Conservation (phyloP, 2,888 invertebrate species). For the Harmothoe impar region DNA sequence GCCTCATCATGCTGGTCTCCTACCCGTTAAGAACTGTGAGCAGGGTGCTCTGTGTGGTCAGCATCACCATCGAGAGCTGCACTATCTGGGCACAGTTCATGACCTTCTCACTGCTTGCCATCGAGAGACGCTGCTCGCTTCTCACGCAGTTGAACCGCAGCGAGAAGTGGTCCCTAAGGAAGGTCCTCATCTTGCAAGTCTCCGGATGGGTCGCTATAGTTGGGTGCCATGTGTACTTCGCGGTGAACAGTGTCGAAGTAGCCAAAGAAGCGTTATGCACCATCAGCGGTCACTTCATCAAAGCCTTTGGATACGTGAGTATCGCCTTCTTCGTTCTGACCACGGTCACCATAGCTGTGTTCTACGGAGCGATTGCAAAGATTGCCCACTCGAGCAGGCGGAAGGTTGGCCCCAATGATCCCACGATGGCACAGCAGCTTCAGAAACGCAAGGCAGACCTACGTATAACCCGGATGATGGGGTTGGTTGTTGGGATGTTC, state of each 20-base stretch:
- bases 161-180: neutral
- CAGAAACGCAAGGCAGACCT: neutral
- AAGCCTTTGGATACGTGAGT: neutral
- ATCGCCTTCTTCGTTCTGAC: neutral
- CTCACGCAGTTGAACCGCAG: neutral
- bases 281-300: neutral
- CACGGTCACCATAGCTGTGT: neutral
- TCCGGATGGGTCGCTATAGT: neutral
- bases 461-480: neutral
- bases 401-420: neutral
- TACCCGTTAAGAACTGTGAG: too few relatives aligned
- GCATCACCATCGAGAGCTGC: neutral
- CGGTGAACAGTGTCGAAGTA: neutral
- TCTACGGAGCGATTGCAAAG: neutral
- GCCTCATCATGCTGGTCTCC: too few relatives aligned
- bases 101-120: neutral
- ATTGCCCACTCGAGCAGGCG: neutral
- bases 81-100: neutral
- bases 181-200: neutral
- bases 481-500: neutral
- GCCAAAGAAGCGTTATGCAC: neutral
- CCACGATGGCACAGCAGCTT: neutral
- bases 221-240: neutral
- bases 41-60: neutral
- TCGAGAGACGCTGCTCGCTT: neutral